These are phyloP conservation scores for Crossocerus cetratus DNA, from an alignment of 2,888 invertebrate genomes.

Conservation along the genomic window DNA sequence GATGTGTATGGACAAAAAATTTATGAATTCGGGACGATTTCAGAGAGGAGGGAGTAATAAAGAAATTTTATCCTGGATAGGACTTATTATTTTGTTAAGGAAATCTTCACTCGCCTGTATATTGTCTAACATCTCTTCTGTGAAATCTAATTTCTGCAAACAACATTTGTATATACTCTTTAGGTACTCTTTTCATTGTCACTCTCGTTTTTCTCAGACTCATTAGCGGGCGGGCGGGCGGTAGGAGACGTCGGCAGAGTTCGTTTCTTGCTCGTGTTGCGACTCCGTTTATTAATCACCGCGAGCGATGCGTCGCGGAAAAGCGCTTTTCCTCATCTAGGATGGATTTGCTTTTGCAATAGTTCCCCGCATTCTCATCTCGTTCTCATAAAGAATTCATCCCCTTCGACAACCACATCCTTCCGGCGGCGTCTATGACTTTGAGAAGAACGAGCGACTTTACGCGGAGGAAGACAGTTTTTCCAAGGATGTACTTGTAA, in stretches of 20 bases:
- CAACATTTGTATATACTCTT: constrained; percentile 58
- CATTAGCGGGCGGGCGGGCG: constrained; percentile 2
- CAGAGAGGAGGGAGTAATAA: constrained; percentile 74
- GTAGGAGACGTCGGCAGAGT: not conserved
- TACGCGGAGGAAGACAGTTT: constrained; percentile 35
- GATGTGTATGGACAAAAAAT: constrained; percentile 75
- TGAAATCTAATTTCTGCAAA: constrained; percentile 56
- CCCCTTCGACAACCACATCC: not conserved
- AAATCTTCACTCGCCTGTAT: constrained; percentile 59
- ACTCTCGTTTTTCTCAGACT: constrained; percentile 61
- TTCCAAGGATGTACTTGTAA: constrained; percentile 57
- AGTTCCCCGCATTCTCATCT: not conserved
- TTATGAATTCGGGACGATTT: constrained; percentile 74
- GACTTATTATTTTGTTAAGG: constrained; percentile 64
- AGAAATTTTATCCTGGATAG: constrained; percentile 76
- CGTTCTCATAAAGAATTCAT: not conserved
- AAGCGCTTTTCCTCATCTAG: constrained; percentile 1
- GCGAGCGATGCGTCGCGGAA: constrained; percentile 16
- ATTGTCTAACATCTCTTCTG: constrained; percentile 54
- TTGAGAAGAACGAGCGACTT: constrained; percentile 56
- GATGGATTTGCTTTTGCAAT: not conserved
- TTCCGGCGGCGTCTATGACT: constrained; percentile 38
- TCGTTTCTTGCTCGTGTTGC: not conserved
- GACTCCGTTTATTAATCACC: not conserved
- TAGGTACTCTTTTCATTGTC: constrained; percentile 52